Evolutionary conservation across 2,113 vertebrate species (phyloP).

Genomic region (Probosciger aterrimus): DNA sequence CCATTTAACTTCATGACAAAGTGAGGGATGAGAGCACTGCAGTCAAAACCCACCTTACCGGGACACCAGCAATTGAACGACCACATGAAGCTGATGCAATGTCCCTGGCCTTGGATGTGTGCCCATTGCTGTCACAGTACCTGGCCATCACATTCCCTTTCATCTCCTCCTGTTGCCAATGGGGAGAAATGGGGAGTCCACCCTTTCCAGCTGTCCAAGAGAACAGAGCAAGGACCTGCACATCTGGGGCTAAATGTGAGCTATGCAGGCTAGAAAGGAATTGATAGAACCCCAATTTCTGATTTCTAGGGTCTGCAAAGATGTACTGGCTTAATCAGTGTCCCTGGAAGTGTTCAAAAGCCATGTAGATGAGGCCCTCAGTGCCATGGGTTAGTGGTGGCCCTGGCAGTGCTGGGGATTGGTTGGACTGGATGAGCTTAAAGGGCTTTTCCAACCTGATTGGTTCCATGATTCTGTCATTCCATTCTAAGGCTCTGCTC

Average conservation of each 20-base stretch:
- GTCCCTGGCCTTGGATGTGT: not conserved
- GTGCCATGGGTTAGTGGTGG: not conserved
- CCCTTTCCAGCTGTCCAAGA: not conserved
- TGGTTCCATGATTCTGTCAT: not conserved
- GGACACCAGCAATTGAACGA: not conserved
- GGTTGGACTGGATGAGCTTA: not conserved
- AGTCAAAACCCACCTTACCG: not conserved
- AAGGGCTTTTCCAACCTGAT: not conserved
- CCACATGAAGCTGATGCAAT: not conserved
- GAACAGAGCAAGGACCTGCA: fast-evolving
- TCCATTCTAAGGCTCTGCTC: not conserved
- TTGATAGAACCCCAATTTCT: not conserved
- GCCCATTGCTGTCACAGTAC: not conserved
- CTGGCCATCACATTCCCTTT: not conserved
- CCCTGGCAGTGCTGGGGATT: not conserved
- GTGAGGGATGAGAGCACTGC: not conserved
- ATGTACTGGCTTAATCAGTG: not conserved
- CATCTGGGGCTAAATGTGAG: not conserved
- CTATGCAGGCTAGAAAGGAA: not conserved
- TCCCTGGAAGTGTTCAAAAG: fast-evolving
- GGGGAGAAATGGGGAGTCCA: not conserved
- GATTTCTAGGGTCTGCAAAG: too few species aligned
- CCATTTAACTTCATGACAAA: not conserved
- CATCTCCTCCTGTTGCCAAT: fast-evolving
- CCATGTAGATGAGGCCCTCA: not conserved